Percentiles rank a stretch among this genome's conserved stretches.
These are phyloP conservation scores for Listronotus oregonensis DNA, from an alignment of 1,140 invertebrate species.

Conservation along the genomic window DNA sequence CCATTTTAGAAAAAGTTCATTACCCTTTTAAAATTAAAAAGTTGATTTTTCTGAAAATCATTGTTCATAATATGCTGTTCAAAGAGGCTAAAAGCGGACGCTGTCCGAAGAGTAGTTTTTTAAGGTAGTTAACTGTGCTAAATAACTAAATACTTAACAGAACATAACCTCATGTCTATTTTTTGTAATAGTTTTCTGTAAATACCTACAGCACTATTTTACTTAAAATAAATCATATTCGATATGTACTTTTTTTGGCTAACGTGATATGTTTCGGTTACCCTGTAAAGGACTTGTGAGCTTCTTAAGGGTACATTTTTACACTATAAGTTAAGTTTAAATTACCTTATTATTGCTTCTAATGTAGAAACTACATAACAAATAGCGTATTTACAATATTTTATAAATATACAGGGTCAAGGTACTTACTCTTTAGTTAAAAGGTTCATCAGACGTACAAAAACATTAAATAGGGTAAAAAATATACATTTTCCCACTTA, in stretches of 20 bases:
- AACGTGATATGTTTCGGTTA: conserved; percentile 38
- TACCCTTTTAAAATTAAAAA: too few species aligned
- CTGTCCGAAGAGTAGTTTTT: too few species aligned
- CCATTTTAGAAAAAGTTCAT: too few species aligned
- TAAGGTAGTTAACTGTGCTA: too few species aligned
- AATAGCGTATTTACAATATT: conserved; percentile 24
- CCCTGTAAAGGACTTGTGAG: conserved; percentile 37
- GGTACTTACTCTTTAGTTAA: conserved; percentile 8
- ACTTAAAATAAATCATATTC: neutral
- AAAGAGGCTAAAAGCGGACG: too few species aligned
- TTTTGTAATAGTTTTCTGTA: neutral
- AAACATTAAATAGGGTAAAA: too few species aligned
- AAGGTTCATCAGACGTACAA: too few species aligned
- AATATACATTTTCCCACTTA: too few species aligned
- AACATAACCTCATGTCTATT: too few species aligned
- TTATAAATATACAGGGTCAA: conserved; percentile 25
- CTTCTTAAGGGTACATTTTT: conserved; percentile 23
- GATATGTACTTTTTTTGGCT: conserved; percentile 19
- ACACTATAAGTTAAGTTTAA: conserved; percentile 10
- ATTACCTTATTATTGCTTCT: conserved; percentile 33
- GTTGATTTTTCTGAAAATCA: too few species aligned
- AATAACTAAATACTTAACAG: too few species aligned
- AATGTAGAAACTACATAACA: conserved; percentile 33
- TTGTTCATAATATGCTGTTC: too few species aligned
- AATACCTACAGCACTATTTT: conserved; percentile 5